phyloP scores from a whole-genome alignment of 2,888 invertebrate species.

The Camptogramma bilineatum region DNA sequence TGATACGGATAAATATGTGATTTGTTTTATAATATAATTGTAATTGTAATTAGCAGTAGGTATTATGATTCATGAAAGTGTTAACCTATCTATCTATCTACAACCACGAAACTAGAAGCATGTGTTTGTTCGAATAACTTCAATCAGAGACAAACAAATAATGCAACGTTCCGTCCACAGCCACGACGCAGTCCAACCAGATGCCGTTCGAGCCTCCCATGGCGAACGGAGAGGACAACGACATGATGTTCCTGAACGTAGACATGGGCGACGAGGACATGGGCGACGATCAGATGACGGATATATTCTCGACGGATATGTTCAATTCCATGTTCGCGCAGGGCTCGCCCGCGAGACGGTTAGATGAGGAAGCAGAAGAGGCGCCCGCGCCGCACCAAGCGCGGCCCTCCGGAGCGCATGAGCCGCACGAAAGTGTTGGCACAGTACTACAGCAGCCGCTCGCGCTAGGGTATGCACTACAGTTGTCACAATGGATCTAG shows the following conservation, averaged over 20 bases:
- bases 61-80: too few species aligned
- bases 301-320: slow-evolving; percentile 88
- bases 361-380: slow-evolving; percentile 56
- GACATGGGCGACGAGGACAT: slow-evolving; percentile 80
- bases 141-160: too few species aligned
- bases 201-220: slow-evolving; percentile 78
- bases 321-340: slow-evolving; percentile 85
- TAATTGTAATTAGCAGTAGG: too few species aligned
- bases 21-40: too few species aligned
- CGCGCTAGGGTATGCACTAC: slow-evolving; percentile 90
- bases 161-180: slow-evolving; percentile 1
- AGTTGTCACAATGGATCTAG: too few species aligned
- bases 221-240: slow-evolving; percentile 79
- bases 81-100: too few species aligned
- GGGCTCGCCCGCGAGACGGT: slow-evolving; percentile 54
- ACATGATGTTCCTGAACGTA: slow-evolving; percentile 78
- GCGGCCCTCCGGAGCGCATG: slow-evolving; percentile 49
- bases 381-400: slow-evolving; percentile 52
- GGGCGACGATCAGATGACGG: slow-evolving; percentile 89
- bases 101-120: too few species aligned
- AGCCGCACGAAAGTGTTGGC: slow-evolving; percentile 89
- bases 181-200: slow-evolving; percentile 90
- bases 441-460: slow-evolving; percentile 98
- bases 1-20: too few species aligned
- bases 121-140: too few species aligned